Conservation (phyloP, 2,888 invertebrate genomes). For the Drosophila testacea region DNA sequence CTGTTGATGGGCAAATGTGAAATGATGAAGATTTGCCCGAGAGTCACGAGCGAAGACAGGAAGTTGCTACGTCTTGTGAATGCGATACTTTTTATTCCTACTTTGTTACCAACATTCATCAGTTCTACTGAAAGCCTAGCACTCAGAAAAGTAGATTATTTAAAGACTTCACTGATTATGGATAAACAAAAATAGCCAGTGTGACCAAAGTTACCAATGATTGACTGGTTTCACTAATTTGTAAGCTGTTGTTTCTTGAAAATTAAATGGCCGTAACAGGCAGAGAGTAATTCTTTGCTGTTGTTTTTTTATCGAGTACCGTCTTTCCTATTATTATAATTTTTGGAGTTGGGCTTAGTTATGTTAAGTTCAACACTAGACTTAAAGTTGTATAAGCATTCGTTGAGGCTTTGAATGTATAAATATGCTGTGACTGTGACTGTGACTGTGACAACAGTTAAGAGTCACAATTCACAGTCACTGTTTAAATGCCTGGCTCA, state of each 20-base stretch:
- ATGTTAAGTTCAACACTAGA: too few relatives aligned
- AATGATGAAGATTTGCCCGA: conserved; percentile 15
- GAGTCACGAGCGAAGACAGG: conserved; percentile 34
- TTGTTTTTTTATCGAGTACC: too few relatives aligned
- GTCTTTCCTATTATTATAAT: too few relatives aligned
- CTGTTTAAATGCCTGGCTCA: conserved; percentile 19
- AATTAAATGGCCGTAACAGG: too few relatives aligned
- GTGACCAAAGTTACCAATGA: too few relatives aligned
- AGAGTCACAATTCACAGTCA: conserved; percentile 20
- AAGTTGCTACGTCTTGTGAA: conserved; percentile 17
- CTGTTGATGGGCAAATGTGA: conserved; percentile 19
- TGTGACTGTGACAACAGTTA: conserved; percentile 9
- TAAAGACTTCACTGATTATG: too few relatives aligned
- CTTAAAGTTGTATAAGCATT: neutral
- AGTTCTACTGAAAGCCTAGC: neutral
- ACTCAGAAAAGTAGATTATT: too few relatives aligned
- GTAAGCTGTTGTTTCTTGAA: too few relatives aligned
- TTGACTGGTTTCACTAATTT: too few relatives aligned
- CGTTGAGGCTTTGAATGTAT: neutral
- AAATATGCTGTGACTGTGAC: conserved; percentile 2
- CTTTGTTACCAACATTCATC: neutral
- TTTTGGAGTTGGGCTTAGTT: too few relatives aligned
- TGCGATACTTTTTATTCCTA: neutral
- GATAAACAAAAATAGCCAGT: too few relatives aligned
- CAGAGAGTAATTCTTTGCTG: too few relatives aligned